phyloP scores from a whole-genome alignment of 2,797 vertebrate genomes.

The Poeciliopsis presidionis region DNA sequence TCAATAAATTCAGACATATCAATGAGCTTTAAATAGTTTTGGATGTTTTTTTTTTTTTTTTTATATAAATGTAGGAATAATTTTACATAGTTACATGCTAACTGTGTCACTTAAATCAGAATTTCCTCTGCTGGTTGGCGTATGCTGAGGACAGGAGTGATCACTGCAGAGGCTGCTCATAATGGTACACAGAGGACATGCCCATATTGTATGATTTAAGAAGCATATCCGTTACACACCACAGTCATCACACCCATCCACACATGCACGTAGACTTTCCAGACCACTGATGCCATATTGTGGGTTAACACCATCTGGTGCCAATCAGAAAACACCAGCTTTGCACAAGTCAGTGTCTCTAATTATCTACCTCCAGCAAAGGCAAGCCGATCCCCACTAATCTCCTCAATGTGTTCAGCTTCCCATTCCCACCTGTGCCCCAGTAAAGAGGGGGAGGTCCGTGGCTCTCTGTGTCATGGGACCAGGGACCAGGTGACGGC shows the following conservation, averaged over 20 bases:
- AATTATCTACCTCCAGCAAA: conserved; percentile 81
- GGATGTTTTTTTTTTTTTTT: background rate
- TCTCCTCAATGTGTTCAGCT: conserved; percentile 84
- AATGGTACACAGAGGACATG: conserved; percentile 73
- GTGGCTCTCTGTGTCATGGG: conserved; percentile 68
- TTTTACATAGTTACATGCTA: conserved; percentile 24
- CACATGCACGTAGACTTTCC: conserved; percentile 28
- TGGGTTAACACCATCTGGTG: conserved; percentile 83
- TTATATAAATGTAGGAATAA: background rate
- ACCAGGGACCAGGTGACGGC: conserved; percentile 79
- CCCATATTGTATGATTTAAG: conserved; percentile 79
- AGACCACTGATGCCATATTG: conserved; percentile 64
- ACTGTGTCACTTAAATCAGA: conserved; percentile 27
- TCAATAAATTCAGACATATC: background rate
- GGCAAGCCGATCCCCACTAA: conserved; percentile 77
- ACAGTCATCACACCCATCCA: conserved; percentile 45
- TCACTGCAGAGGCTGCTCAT: conserved; percentile 66
- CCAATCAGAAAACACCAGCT: conserved; percentile 85
- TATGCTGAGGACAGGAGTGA: conserved; percentile 53
- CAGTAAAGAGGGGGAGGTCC: conserved; percentile 64
- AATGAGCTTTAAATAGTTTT: background rate
- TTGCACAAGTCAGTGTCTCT: conserved; percentile 82
- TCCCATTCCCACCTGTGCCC: conserved; percentile 86
- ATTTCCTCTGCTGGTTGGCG: conserved; percentile 56
- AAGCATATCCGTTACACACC: conserved; percentile 75